A percentile compares a stretch with the other conserved stretches of the same genome.
Evolutionary conservation across 2,888 invertebrate species (phyloP).

Genomic region (Nycteola revayana): DNA sequence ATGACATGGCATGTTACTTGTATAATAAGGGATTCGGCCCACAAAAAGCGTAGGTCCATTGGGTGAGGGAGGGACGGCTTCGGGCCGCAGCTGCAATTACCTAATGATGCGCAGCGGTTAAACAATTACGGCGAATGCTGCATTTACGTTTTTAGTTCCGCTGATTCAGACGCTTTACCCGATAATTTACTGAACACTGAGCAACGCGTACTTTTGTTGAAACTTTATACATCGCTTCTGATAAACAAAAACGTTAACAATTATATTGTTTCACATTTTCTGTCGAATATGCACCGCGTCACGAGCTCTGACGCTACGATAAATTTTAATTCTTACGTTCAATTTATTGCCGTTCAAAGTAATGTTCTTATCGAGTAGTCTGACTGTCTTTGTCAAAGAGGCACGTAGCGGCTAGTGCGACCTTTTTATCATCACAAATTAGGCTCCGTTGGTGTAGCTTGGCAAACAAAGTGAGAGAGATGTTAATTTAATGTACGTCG

Average conservation of each 20-base stretch:
- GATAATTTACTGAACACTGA: slow-evolving; percentile 43
- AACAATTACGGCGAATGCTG: slow-evolving; percentile 67
- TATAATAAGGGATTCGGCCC: slow-evolving; percentile 20
- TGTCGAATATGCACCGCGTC: background rate
- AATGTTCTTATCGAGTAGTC: too few species aligned
- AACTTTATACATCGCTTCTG: slow-evolving; percentile 20
- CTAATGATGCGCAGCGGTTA: slow-evolving; percentile 73
- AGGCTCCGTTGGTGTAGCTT: slow-evolving; percentile 54
- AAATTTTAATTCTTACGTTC: too few species aligned
- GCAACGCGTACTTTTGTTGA: slow-evolving; percentile 32
- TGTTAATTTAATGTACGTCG: slow-evolving; percentile 77
- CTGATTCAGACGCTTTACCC: slow-evolving; percentile 50
- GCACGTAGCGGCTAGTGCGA: slow-evolving; percentile 33
- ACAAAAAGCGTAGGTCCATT: slow-evolving; percentile 33
- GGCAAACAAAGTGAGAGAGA: slow-evolving; percentile 73
- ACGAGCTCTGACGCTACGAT: too few species aligned
- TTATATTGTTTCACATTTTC: slow-evolving; percentile 5
- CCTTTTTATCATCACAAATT: slow-evolving; percentile 61
- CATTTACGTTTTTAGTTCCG: slow-evolving; percentile 67
- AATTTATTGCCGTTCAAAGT: too few species aligned
- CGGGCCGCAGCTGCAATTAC: slow-evolving; percentile 69
- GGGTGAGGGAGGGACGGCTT: slow-evolving; percentile 25
- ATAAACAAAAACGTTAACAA: slow-evolving; percentile 16
- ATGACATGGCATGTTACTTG: too few species aligned
- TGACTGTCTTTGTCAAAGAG: too few species aligned